These are phyloP conservation scores for Alexandromys fortis DNA, from an alignment of 2,113 vertebrate genomes.

Conservation along the genomic window DNA sequence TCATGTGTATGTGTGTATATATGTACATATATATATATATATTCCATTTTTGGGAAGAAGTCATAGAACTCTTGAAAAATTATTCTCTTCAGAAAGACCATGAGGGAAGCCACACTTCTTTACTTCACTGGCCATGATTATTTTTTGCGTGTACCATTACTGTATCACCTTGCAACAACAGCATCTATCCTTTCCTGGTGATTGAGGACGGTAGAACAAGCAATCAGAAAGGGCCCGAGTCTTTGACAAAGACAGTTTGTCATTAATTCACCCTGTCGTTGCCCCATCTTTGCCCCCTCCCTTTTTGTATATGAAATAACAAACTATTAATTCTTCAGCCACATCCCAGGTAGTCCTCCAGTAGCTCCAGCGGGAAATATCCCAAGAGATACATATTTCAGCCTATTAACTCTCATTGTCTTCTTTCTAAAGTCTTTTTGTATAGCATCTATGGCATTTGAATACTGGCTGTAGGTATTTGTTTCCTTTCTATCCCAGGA, in stretches of 20 bases:
- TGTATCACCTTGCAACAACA: not conserved
- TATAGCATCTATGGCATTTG: not conserved
- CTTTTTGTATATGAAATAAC: not conserved
- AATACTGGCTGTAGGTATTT: not conserved
- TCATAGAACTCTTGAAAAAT: not conserved
- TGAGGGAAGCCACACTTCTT: not conserved
- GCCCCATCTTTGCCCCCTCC: not conserved
- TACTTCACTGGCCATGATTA: not conserved
- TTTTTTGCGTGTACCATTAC: slow-evolving; percentile 26
- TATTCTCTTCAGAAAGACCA: not conserved
- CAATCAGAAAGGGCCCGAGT: not conserved
- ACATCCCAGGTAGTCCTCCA: not conserved
- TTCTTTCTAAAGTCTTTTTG: not conserved
- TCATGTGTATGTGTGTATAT: too few relatives aligned
- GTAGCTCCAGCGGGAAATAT: not conserved
- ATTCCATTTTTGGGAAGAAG: not conserved
- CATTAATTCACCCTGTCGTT: not conserved
- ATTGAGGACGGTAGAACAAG: not conserved
- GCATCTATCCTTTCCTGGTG: not conserved
- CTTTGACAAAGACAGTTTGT: not conserved
- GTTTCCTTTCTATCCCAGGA: not conserved
- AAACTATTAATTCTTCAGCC: not conserved
- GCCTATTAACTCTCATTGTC: not conserved
- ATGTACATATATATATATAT: too few relatives aligned
- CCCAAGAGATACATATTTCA: not conserved